Conservation (phyloP, 2,113 vertebrate species). For the Nerophis ophidion region DNA sequence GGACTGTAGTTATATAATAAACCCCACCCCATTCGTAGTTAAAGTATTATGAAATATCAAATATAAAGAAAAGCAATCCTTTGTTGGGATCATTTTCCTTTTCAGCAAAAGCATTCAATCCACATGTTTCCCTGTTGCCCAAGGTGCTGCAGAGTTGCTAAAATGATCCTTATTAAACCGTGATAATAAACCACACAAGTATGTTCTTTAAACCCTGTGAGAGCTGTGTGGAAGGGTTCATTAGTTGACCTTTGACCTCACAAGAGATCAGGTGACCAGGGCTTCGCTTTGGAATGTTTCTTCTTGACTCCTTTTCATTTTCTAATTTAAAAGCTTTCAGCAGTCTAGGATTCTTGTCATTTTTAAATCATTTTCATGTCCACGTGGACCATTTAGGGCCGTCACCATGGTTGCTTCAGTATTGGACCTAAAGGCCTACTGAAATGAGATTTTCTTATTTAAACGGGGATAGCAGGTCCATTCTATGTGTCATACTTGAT, state of each 20-base stretch:
- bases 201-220: conserved; percentile 22
- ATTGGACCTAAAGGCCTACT: too few species aligned
- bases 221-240: conserved; percentile 46
- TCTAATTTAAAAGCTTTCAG: conserved; percentile 51
- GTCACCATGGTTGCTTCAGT: neutral
- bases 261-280: conserved; percentile 60
- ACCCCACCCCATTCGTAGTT: neutral
- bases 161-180: conserved; percentile 19
- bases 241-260: conserved; percentile 58
- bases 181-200: neutral
- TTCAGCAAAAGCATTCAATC: neutral
- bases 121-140: conserved; percentile 3
- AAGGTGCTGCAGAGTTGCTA: conserved; percentile 1
- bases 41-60: neutral
- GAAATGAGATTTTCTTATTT: too few species aligned
- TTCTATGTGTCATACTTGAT: too few species aligned
- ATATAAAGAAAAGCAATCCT: neutral
- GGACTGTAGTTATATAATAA: too few species aligned
- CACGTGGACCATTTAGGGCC: neutral
- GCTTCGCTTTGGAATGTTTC: conserved; percentile 57
- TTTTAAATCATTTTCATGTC: conserved; percentile 11
- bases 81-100: neutral
- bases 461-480: too few species aligned
- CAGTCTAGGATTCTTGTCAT: conserved; percentile 33
- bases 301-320: conserved; percentile 54